Evolutionary conservation across 2,888 invertebrate species (phyloP).

Genomic region (Hololepta plana): DNA sequence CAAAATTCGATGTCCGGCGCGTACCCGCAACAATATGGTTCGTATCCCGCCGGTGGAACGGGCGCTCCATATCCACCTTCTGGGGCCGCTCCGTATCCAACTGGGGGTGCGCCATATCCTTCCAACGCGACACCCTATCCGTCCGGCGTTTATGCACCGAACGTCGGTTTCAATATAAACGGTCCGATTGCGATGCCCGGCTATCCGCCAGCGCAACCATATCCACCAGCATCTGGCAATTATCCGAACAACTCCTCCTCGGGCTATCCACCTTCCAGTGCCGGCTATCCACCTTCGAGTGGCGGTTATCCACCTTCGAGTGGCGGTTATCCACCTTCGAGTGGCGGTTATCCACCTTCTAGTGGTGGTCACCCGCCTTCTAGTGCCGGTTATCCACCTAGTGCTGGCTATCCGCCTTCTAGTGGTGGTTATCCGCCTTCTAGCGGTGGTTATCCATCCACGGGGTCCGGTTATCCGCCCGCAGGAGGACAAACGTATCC

Average conservation of each 20-base stretch:
- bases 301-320: conserved; percentile 7
- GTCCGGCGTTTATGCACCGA: conserved; percentile 19
- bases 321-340: conserved; percentile 7
- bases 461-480: conserved; percentile 8
- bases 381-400: conserved; percentile 3
- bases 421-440: conserved; percentile 8
- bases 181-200: conserved; percentile 29
- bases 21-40: too few relatives aligned
- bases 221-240: conserved; percentile 6
- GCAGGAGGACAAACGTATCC: conserved; percentile 8
- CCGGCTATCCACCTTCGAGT: conserved; percentile 11
- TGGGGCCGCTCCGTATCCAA: too few relatives aligned
- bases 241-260: conserved; percentile 7
- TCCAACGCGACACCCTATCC: conserved; percentile 16
- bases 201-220: conserved; percentile 15
- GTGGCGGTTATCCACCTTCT: conserved; percentile 7
- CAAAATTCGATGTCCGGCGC: too few relatives aligned
- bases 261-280: conserved; percentile 15
- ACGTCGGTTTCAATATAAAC: conserved; percentile 31
- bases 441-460: conserved; percentile 5
- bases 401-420: conserved; percentile 9
- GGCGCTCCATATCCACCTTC: too few relatives aligned
- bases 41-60: too few relatives aligned
- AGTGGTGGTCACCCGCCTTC: conserved; percentile 8
- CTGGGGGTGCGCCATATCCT: conserved; percentile 12